Evolutionary conservation across 2,888 invertebrate genomes (phyloP), one percentile per base, ranked within the genome.

Genomic region (Cephonodes hylas): DNA sequence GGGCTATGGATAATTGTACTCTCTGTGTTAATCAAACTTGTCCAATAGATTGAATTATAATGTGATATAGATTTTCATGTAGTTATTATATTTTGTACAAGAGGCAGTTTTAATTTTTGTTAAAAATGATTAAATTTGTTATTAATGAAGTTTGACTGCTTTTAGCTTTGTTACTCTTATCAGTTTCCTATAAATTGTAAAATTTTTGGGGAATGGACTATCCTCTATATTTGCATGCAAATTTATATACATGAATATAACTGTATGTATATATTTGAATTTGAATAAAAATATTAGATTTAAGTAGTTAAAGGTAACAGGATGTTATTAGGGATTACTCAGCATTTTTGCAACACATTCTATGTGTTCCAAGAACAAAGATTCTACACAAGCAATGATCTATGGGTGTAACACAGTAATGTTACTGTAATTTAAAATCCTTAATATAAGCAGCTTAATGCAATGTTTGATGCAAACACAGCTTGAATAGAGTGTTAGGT

Each of bases 211-310:
- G 70, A 70, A 62, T 53, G 63, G 63, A 66, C 63, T 64, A 61
- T 48, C 23, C 23, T 56, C 44, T 44, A 62, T 71, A 68, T 69
- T 69, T 70, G 62, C 67, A 71, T 68, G 71, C 45, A 70, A 70
- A 69, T 69, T 72, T 70, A 72, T 68, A 70, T 72, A 70, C 72
- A 70, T 73, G 77, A 83, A 82, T 77, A 81, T 86, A 84, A 86
- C 81, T 89, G 88, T 90, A 87, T 89, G 88, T 90, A 88, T 89
- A 88, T 90, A 89, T 86, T 85, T 86, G 85, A 74, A 84, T 81
- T 83, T 81, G 80, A 77, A 38, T 38, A 1, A 38, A 38, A 81
- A 76, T 81, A 73, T 81, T 89, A 89, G 85, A 76, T 80, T 8
- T 91, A 91, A 89, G 88, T 90, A 91, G 90, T 81, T 88, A 88